These are phyloP conservation scores for Synanthedon andrenaeformis DNA, from an alignment of 2,888 invertebrate genomes.

Conservation along the genomic window DNA sequence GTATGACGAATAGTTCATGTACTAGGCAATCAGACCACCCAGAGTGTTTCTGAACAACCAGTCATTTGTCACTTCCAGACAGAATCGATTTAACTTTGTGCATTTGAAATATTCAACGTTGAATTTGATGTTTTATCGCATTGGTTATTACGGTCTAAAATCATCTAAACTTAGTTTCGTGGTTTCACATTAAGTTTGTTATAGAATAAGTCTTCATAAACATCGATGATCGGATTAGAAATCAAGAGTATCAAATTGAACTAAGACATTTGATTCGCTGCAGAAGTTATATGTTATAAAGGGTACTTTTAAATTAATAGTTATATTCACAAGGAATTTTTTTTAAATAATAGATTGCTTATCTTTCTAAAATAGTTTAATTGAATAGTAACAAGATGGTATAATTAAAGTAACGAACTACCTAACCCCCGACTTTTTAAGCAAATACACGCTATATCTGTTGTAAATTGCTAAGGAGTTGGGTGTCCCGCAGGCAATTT, in stretches of 20 bases:
- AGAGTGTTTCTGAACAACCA: constrained; percentile 12
- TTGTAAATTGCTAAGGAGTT: no score
- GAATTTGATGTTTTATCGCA: constrained; percentile 4
- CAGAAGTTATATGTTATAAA: background rate
- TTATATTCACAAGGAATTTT: no score
- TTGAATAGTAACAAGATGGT: no score
- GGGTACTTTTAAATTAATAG: background rate
- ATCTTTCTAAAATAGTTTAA: no score
- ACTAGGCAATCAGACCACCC: constrained; percentile 41
- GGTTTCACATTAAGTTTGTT: constrained; percentile 1
- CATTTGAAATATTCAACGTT: constrained; percentile 2
- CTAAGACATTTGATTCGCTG: constrained; percentile 3
- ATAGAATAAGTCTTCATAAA: constrained; percentile 1
- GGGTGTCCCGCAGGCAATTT: no score
- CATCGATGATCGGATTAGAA: constrained; percentile 6
- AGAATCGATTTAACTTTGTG: constrained; percentile 8
- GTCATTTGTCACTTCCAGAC: constrained; percentile 42
- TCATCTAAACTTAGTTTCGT: constrained; percentile 1
- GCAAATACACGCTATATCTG: no score
- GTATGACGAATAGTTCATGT: constrained; percentile 40
- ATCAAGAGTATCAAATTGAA: constrained; percentile 6
- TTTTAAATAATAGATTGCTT: no score
- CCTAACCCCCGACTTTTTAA: no score
- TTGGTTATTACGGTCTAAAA: background rate
- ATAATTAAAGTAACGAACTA: no score